Evolutionary conservation across 2,113 vertebrate genomes (phyloP).

Genomic region (Brienomyrus brachyistius): DNA sequence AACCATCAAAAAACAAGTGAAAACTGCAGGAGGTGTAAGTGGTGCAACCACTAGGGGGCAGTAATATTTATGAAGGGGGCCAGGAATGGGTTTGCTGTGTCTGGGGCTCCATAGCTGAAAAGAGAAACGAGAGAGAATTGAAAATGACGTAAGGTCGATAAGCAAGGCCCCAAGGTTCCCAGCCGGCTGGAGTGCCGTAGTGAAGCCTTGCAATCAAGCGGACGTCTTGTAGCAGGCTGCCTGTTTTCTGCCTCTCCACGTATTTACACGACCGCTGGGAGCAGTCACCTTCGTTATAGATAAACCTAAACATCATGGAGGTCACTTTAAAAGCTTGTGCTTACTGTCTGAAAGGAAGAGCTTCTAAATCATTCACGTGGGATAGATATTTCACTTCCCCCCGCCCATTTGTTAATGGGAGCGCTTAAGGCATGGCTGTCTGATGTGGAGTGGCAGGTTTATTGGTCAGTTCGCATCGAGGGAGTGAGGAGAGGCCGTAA

Average conservation of each 20-base stretch:
- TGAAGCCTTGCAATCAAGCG: too few relatives aligned
- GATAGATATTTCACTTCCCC: background rate
- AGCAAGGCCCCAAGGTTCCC: background rate
- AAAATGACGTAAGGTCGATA: too few relatives aligned
- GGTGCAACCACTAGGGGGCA: background rate
- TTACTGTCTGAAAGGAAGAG: background rate
- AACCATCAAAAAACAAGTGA: background rate
- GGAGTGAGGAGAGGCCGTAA: background rate
- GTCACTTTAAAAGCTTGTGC: background rate
- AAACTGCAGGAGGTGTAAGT: background rate
- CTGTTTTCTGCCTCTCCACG: background rate
- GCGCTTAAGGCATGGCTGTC: background rate
- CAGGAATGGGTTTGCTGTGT: too few relatives aligned
- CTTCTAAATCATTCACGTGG: background rate
- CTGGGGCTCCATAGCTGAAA: too few relatives aligned
- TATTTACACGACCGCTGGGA: background rate
- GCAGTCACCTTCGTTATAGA: background rate
- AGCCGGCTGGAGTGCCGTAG: background rate
- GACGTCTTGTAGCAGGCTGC: background rate
- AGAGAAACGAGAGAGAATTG: too few relatives aligned
- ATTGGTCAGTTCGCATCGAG: background rate
- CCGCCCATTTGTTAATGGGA: background rate
- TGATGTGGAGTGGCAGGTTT: background rate
- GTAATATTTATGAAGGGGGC: background rate
- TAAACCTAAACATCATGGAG: background rate